Evolutionary conservation across 2,113 vertebrate species (phyloP).

Genomic region (Clarias magur): DNA sequence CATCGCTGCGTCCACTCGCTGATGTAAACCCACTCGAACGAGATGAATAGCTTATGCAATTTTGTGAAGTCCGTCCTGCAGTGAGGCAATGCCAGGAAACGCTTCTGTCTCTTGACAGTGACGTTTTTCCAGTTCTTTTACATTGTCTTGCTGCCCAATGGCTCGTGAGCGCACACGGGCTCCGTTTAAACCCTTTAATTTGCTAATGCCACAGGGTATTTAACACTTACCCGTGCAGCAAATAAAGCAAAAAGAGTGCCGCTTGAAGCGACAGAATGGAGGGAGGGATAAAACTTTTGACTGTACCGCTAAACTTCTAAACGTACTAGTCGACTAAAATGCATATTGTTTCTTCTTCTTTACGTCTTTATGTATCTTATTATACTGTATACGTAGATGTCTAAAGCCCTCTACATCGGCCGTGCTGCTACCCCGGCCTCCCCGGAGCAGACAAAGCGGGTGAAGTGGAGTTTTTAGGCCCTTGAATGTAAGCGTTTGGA

Average conservation of each 20-base stretch:
- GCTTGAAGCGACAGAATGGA: neutral
- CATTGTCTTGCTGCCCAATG: conserved; percentile 28
- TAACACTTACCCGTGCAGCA: conserved; percentile 25
- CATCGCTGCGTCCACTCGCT: conserved; percentile 43
- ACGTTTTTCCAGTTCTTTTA: conserved; percentile 52
- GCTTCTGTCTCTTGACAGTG: conserved; percentile 55
- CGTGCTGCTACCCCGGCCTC: neutral
- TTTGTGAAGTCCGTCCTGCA: conserved; percentile 48
- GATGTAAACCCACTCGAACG: conserved; percentile 50
- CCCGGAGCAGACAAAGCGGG: conserved; percentile 12
- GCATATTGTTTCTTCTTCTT: neutral
- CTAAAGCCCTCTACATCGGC: neutral
- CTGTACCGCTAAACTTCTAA: neutral
- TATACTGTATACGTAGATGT: neutral
- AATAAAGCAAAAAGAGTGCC: conserved; percentile 36
- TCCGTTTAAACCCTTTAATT: conserved; percentile 38
- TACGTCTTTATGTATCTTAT: neutral
- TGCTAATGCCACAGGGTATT: conserved; percentile 27
- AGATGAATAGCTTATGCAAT: conserved; percentile 55
- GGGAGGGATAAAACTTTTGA: neutral
- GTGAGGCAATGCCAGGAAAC: conserved; percentile 52
- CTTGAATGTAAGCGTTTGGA: conserved; percentile 15
- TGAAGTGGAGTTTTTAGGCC: conserved; percentile 31
- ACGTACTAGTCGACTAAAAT: too few relatives aligned
- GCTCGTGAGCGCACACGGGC: conserved; percentile 17